Base-by-base conservation (phyloP, 1,140 invertebrate species). In the Ooceraea biroi region DNA sequence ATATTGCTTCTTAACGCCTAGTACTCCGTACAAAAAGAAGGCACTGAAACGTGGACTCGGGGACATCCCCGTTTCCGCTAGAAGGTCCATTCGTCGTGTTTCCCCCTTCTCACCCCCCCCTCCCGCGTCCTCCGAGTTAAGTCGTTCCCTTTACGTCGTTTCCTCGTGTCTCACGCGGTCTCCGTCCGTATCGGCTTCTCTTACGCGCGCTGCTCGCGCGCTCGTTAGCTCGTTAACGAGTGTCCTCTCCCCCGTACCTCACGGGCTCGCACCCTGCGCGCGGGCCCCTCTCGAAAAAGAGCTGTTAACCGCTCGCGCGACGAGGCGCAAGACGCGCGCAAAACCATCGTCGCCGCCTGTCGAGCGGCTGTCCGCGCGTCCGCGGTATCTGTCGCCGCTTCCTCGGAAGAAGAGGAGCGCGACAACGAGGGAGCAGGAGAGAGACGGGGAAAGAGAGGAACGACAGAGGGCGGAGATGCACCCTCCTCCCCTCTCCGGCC, bases 211-310 rank as follows among this genome's bases (percentile, higher is more conserved):
- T 55, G 57, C 74, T 82, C 71, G 63, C n/a, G 61, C 46, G 55
- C 61, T 83, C 46, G 72, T 86, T 77, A 74, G 84, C 72, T 85
- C 84, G 83, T 87, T 84, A 73, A 84, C 69, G 69, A 84, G 63
- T 77, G 44, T 27, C 17, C 71, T 44, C 61, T 22, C 72, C 46
- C 63, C 22, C 25, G 85, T 22, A 83, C 88, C 86, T 83, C 71
- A 83, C 80, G 87, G 74, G 80, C 77, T 88, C 85, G 83, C 71
- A 57, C 83, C 85, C 60, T n/a, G 48, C 27, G 17, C 36, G 12
- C 82, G 12, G 30, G 30, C 41, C 46, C 69, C 69, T 88, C 73
- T 58, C 44, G 48, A 50, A 76, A 80, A 87, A 89, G 89, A 89
- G 87, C 80, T 78, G 80, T 89, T 86, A 78, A 78, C 65, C 65